phyloP scores from a whole-genome alignment of 2,113 vertebrate genomes.

The Fulica atra region DNA sequence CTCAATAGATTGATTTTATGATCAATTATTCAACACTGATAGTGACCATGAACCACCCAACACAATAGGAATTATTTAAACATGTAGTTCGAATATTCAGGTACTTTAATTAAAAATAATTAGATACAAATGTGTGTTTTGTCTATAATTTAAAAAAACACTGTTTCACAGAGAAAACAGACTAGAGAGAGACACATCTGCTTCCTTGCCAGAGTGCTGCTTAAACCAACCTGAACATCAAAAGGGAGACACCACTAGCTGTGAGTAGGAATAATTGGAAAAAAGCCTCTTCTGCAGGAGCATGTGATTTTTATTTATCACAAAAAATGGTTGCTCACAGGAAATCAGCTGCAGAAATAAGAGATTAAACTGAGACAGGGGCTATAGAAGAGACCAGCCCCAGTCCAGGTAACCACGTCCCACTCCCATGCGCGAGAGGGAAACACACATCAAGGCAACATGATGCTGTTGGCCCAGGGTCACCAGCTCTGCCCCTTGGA shows the following conservation, averaged over 20 bases:
- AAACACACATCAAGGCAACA: rapidly evolving
- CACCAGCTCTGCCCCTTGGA: neutral
- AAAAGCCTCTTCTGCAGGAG: neutral
- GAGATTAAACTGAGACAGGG: neutral
- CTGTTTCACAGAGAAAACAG: neutral
- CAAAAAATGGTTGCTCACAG: neutral
- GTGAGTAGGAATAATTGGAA: neutral
- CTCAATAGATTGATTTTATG: neutral
- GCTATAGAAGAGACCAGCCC: no score
- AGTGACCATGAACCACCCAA: neutral
- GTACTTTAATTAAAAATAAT: neutral
- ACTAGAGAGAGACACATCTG: neutral
- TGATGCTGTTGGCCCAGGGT: neutral
- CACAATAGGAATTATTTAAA: neutral
- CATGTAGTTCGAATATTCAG: neutral
- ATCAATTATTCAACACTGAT: neutral
- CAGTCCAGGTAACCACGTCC: neutral
- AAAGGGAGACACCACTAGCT: neutral
- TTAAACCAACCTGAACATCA: neutral
- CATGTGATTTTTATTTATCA: neutral
- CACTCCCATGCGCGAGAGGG: no score
- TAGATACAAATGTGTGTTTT: neutral
- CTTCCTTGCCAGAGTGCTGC: neutral
- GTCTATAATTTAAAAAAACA: neutral
- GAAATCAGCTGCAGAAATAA: neutral